Percentiles rank a stretch among this genome's conserved stretches.
Evolutionary conservation across 2,888 invertebrate species (phyloP).

Genomic region (Geotrupes spiniger): DNA sequence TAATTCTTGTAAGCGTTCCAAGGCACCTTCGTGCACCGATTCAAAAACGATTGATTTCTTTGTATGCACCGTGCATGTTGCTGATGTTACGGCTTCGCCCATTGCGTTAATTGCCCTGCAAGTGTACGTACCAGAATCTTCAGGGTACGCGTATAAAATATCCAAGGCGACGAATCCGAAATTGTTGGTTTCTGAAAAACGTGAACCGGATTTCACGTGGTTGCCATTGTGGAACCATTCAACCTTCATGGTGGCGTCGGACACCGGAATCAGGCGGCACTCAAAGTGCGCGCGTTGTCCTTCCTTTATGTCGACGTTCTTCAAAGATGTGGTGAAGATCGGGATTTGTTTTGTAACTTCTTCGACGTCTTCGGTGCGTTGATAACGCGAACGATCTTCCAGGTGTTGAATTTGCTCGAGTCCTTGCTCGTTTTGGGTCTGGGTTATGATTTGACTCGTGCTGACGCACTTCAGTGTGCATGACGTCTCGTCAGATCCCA

Average conservation of each 20-base stretch:
- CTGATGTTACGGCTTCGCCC: constrained; percentile 91
- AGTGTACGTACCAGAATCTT: constrained; percentile 95
- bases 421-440: constrained; percentile 84
- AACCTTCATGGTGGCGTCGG: constrained; percentile 89
- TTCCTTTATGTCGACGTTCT: constrained; percentile 90
- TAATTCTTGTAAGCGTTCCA: constrained; percentile 75
- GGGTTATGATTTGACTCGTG: constrained; percentile 77
- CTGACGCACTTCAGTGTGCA: constrained; percentile 72
- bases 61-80: constrained; percentile 77
- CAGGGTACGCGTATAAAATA: constrained; percentile 91
- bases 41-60: constrained; percentile 83
- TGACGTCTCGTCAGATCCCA: constrained; percentile 84
- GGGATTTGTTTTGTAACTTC: constrained; percentile 89
- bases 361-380: constrained; percentile 71
- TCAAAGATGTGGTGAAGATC: constrained; percentile 88
- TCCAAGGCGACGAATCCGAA: constrained; percentile 97
- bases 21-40: constrained; percentile 83
- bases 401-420: constrained; percentile 86
- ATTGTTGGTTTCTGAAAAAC: constrained; percentile 94
- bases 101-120: constrained; percentile 88
- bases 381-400: constrained; percentile 79
- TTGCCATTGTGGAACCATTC: constrained; percentile 94
- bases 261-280: constrained; percentile 89
- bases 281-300: constrained; percentile 94
- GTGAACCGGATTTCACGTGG: constrained; percentile 87